Percentiles rank a stretch among this genome's conserved stretches.
These are phyloP conservation scores for Tromatobia lineatoria DNA, from an alignment of 2,888 invertebrate species.

Conservation along the genomic window DNA sequence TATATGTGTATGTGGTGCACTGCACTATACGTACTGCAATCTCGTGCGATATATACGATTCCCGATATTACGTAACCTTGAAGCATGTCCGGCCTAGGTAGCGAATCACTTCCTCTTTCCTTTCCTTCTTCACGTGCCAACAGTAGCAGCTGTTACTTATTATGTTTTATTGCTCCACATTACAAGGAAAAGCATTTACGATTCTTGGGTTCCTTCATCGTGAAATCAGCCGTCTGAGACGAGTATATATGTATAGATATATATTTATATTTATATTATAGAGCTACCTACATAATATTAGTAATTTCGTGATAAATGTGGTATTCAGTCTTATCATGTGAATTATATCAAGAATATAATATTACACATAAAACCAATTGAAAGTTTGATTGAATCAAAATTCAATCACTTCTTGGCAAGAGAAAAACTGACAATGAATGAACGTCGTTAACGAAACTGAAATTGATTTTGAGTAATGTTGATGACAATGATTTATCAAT, in stretches of 20 bases:
- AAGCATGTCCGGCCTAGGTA: constrained; percentile 63
- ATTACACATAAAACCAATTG: too few species aligned
- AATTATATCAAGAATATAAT: background rate
- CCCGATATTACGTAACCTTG: constrained; percentile 68
- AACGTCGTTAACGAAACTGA: too few species aligned
- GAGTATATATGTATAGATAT: background rate
- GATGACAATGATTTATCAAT: too few species aligned
- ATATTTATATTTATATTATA: background rate
- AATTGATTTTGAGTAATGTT: too few species aligned
- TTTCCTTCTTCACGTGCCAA: constrained; percentile 64
- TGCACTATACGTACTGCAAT: background rate
- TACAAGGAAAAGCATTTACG: constrained; percentile 51
- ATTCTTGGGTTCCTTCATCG: constrained; percentile 48
- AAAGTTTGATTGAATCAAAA: too few species aligned
- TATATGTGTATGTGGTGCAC: background rate
- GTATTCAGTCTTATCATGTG: background rate
- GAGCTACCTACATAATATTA: background rate
- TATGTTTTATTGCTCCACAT: constrained; percentile 60
- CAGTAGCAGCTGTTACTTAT: constrained; percentile 54
- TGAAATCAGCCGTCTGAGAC: constrained; percentile 28
- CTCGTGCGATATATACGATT: constrained; percentile 36
- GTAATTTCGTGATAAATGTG: background rate
- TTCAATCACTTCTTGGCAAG: too few species aligned
- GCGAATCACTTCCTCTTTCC: constrained; percentile 68
- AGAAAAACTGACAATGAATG: too few species aligned